A percentile compares a stretch with the other conserved stretches of the same genome.
Evolutionary conservation across 64 coral and sea anemone genomes (phyloP).

Genomic region (Anthopleura sola): DNA sequence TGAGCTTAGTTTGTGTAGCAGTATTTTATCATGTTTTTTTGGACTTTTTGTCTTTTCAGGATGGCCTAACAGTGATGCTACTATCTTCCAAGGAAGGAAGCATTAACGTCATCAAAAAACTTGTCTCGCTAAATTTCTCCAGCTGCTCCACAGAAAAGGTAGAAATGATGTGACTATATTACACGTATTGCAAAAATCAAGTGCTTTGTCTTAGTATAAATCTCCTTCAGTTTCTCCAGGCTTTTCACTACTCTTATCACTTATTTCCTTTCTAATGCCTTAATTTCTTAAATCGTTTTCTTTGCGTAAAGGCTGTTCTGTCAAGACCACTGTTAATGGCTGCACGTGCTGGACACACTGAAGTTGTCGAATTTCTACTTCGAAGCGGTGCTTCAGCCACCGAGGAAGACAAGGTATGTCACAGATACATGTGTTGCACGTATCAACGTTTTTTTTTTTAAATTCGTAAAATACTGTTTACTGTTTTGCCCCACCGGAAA

Average conservation of each 20-base stretch:
- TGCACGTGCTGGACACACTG: slow-evolving; percentile 73
- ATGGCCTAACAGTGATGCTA: slow-evolving; percentile 63
- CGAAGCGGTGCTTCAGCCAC: slow-evolving; percentile 73
- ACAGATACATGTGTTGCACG: no score
- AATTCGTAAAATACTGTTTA: no score
- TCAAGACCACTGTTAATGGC: slow-evolving; percentile 76
- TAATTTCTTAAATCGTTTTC: background rate
- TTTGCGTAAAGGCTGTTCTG: slow-evolving; percentile 50
- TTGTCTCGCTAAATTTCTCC: slow-evolving; percentile 64
- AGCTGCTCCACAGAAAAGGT: slow-evolving; percentile 75
- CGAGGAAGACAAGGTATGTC: slow-evolving; percentile 66
- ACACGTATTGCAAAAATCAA: no score
- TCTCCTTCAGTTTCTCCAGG: no score
- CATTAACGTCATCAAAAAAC: slow-evolving; percentile 51
- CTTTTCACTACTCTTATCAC: background rate
- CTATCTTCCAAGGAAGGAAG: slow-evolving; percentile 61
- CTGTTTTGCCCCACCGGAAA: no score
- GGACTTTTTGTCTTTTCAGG: slow-evolving; percentile 23
- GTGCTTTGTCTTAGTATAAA: no score
- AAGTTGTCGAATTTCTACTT: slow-evolving; percentile 87
- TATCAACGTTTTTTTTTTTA: no score
- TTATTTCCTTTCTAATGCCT: background rate
- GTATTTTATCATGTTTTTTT: background rate
- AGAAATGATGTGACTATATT: background rate
- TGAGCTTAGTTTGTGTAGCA: no score